Base-by-base conservation (phyloP, 2,113 vertebrate species). In the Melanerpes formicivorus region DNA sequence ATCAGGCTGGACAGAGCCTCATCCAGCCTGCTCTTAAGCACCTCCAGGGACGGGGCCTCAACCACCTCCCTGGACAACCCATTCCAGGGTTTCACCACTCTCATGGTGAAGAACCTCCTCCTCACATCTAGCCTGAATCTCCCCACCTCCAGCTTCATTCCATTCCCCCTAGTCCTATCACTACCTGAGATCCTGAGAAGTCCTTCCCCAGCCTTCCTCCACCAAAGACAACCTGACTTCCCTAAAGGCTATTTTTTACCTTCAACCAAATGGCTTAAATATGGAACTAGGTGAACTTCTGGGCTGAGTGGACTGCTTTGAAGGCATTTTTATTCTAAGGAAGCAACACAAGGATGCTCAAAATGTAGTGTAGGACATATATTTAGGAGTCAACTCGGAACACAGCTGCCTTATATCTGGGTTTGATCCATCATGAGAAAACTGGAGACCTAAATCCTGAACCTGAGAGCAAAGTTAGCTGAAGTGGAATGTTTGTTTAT, bases 401-500 rank as follows among this genome's bases (percentile, higher is more conserved):
- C 48, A 29, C 65, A 75, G 81, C 88, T 66, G 76, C 64, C 91
- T 77, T 44, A 17, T 54, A 70, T 56, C 19, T 81, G 78, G 52
- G 58, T 95, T 79, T 78, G 72, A 69, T 83, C 37, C 77, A 93
- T 26, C 19, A 13, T 54, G 59, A 83, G 66, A 90, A 91, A 82
- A 80, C 6, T 52, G 34, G 40, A 88, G 85, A 55, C 10, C 40
- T 84, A 63, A 86, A 66, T 75, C 25, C 59, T 86, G 87, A 95
- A 93, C 91, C 73, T 84, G 65, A 75, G 26, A 40, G 64, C 82
- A 87, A 91, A 93, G 65, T 95, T 97, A 93, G 77, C 83, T 14
- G 8, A 84, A 87, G 66, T 90, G 86, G 93, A 96, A 96, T 94
- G 94, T 91, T 93, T 95, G 88, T 94, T 93, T 93, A 87, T 66